Percentiles rank a stretch among this genome's conserved stretches.
These are phyloP conservation scores for Grapholita molesta DNA, from an alignment of 1,140 invertebrate species.

Conservation along the genomic window DNA sequence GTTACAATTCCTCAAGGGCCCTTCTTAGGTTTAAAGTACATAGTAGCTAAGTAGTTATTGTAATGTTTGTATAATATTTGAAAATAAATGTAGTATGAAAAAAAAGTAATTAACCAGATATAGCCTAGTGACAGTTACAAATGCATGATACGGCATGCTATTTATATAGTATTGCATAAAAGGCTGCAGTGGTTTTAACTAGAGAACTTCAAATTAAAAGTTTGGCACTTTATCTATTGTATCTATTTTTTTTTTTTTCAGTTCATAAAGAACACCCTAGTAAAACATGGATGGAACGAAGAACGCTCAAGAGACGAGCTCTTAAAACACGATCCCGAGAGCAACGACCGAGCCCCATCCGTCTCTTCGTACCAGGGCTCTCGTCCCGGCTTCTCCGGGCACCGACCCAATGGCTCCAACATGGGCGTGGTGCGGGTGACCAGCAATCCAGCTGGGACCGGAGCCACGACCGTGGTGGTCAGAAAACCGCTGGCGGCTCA, in stretches of 20 bases:
- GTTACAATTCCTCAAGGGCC: too few species aligned
- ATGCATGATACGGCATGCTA: too few species aligned
- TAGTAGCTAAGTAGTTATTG: too few species aligned
- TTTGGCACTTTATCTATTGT: too few species aligned
- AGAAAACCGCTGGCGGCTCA: constrained; percentile 41
- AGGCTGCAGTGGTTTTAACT: too few species aligned
- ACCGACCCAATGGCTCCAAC: constrained; percentile 44
- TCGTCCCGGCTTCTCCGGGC: constrained; percentile 43
- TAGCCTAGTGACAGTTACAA: too few species aligned
- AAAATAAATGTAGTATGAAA: too few species aligned
- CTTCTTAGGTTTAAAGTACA: too few species aligned
- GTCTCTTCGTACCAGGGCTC: constrained; percentile 31
- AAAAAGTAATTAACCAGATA: too few species aligned
- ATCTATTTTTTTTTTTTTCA: constrained; percentile 45
- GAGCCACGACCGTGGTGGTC: constrained; percentile 22
- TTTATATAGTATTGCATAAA: too few species aligned
- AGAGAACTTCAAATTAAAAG: too few species aligned
- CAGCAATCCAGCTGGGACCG: constrained; percentile 28
- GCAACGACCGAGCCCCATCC: constrained; percentile 42
- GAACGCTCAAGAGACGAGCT: constrained; percentile 70
- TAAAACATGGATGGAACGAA: constrained; percentile 73
- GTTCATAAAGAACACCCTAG: constrained; percentile 66
- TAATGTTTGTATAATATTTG: too few species aligned
- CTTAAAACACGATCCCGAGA: constrained; percentile 68
- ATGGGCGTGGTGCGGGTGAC: constrained; percentile 48